phyloP scores from a whole-genome alignment of 2,797 vertebrate genomes.

The Aphelocoma californica region DNA sequence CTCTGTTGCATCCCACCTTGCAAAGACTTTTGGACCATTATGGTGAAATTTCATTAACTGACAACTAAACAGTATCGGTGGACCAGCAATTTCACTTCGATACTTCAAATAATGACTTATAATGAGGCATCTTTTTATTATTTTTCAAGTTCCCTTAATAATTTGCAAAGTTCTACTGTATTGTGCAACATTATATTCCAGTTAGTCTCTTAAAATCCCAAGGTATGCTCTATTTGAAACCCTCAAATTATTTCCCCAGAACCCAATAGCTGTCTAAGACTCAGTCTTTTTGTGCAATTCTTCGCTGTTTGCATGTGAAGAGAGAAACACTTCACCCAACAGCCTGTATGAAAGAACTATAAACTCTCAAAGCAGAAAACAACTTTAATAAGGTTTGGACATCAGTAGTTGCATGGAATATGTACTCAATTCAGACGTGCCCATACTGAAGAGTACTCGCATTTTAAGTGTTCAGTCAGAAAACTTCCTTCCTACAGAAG shows the following conservation, averaged over 20 bases:
- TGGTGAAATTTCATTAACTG: background rate
- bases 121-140: background rate
- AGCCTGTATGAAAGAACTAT: background rate
- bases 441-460: background rate
- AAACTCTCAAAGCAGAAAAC: background rate
- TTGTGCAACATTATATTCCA: background rate
- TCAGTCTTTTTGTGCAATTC: constrained; percentile 14
- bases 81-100: background rate
- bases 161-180: background rate
- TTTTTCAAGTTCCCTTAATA: background rate
- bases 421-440: background rate
- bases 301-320: background rate
- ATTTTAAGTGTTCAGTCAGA: background rate
- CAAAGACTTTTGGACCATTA: background rate
- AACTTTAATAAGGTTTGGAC: background rate
- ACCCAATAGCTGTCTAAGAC: background rate
- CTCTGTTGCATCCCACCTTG: background rate
- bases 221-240: background rate
- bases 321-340: background rate
- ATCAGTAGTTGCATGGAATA: background rate
- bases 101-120: background rate
- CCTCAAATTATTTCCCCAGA: background rate
- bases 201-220: background rate
- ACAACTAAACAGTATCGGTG: background rate
- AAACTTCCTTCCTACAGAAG: background rate